Evolutionary conservation across 1,140 invertebrate genomes (phyloP).

Genomic region (Oncopodura yosiiana): DNA sequence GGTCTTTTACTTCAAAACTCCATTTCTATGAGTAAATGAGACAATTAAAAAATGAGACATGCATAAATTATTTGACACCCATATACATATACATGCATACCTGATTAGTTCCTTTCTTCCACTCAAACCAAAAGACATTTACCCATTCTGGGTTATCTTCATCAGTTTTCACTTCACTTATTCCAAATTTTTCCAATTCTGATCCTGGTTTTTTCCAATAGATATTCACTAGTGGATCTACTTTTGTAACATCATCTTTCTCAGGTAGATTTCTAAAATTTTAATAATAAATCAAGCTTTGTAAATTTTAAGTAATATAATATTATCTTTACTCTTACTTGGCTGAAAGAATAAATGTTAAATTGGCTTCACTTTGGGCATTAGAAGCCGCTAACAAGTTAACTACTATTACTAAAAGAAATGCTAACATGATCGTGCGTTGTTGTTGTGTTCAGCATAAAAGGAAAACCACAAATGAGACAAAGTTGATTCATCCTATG

Average conservation of each 20-base stretch:
- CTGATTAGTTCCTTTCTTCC: constrained; percentile 22
- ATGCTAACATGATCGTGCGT: too few relatives aligned
- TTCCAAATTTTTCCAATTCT: constrained; percentile 20
- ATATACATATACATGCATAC: background rate
- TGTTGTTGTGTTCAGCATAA: too few relatives aligned
- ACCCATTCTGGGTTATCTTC: constrained; percentile 21
- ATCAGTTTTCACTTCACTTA: constrained; percentile 14
- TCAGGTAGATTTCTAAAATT: constrained; percentile 19
- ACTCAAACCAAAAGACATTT: constrained; percentile 25
- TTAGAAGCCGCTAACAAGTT: background rate
- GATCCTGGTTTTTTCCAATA: constrained; percentile 5
- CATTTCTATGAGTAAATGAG: constrained; percentile 11
- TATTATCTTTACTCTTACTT: background rate
- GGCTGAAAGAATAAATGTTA: constrained; percentile 12
- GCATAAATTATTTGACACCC: background rate
- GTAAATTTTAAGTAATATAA: background rate
- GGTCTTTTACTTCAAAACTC: constrained; percentile 23
- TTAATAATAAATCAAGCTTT: background rate
- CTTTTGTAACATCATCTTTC: constrained; percentile 14
- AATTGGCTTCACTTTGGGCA: constrained; percentile 3
- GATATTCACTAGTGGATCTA: constrained; percentile 22
- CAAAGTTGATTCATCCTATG: too few relatives aligned
- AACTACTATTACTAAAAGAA: too few relatives aligned
- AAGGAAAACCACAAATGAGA: too few relatives aligned
- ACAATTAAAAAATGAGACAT: background rate